A percentile compares a stretch with the other conserved stretches of the same genome.
Evolutionary conservation across 1,140 invertebrate species (phyloP).

Genomic region (Neomicropteryx cornuta): DNA sequence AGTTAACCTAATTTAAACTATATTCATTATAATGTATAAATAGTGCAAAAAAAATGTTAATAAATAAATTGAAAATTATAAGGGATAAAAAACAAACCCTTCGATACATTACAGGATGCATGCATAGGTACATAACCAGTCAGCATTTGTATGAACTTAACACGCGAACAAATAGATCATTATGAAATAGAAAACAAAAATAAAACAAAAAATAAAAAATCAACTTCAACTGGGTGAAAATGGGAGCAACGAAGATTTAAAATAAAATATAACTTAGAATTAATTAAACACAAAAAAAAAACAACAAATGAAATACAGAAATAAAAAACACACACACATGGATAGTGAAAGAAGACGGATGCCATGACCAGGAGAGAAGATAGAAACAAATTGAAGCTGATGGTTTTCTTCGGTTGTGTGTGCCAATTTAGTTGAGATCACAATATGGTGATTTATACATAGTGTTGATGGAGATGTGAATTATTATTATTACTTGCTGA

Average conservation of each 20-base stretch:
- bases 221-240: neutral
- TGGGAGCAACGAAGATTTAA: neutral
- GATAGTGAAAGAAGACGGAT: neutral
- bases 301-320: conserved; percentile 1
- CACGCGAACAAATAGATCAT: neutral
- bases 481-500: no score
- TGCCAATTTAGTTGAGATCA: no score
- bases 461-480: no score
- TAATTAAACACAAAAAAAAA: conserved; percentile 6
- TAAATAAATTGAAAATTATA: no score
- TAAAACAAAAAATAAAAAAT: neutral
- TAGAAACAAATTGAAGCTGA: no score
- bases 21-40: no score
- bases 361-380: no score
- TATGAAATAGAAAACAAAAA: conserved; percentile 5
- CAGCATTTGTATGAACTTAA: neutral
- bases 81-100: neutral
- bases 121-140: neutral
- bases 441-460: no score
- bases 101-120: neutral
- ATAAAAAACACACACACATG: neutral
- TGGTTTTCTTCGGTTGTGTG: no score
- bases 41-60: no score
- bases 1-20: no score
- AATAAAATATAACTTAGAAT: conserved; percentile 4